Evolutionary conservation across 2,888 invertebrate species (phyloP).

Genomic region (Baccha elongata): DNA sequence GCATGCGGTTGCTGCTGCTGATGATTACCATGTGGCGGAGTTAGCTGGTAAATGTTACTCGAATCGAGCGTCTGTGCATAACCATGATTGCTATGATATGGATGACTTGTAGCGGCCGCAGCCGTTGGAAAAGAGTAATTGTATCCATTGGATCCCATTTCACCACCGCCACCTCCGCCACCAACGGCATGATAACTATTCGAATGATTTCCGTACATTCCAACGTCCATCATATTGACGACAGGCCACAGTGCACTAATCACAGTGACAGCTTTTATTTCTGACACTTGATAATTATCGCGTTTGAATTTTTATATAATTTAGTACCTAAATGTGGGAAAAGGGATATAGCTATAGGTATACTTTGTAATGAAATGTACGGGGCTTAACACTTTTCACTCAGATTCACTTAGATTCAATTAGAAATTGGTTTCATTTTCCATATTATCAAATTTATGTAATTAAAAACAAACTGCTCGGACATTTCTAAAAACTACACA

Average conservation of each 20-base stretch:
- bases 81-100: constrained; percentile 76
- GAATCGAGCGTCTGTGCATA: constrained; percentile 76
- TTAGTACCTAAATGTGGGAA: neutral
- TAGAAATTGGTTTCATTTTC: too few relatives aligned
- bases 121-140: constrained; percentile 78
- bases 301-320: neutral
- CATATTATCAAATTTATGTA: too few relatives aligned
- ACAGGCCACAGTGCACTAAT: constrained; percentile 68
- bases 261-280: constrained; percentile 35
- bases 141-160: constrained; percentile 78
- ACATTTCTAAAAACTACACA: constrained; percentile 15
- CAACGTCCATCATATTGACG: constrained; percentile 83
- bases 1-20: constrained; percentile 74
- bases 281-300: constrained; percentile 1
- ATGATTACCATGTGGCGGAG: constrained; percentile 70
- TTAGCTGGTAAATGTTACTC: constrained; percentile 76
- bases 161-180: constrained; percentile 51
- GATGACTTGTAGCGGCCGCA: constrained; percentile 76
- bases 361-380: neutral
- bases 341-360: too few relatives aligned
- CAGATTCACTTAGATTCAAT: too few relatives aligned
- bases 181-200: constrained; percentile 78
- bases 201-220: constrained; percentile 82
- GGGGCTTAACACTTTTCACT: constrained; percentile 22
- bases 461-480: constrained; percentile 9